Evolutionary conservation across 2,888 invertebrate species (phyloP).

Genomic region (Fragum fragum): DNA sequence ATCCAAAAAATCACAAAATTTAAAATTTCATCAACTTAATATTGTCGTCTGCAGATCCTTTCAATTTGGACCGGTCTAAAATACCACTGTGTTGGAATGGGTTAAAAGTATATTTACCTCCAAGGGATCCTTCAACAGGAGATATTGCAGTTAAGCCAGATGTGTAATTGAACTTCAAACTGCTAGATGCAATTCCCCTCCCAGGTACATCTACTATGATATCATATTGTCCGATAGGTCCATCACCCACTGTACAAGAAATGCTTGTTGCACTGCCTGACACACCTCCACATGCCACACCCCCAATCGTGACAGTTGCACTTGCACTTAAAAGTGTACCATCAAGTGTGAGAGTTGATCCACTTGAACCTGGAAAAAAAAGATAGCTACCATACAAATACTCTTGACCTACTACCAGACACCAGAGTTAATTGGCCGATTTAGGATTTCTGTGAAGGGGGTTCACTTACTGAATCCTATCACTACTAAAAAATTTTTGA

Average conservation of each 20-base stretch:
- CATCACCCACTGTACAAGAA: constrained; percentile 71
- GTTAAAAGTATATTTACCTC: constrained; percentile 47
- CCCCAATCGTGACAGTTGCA: constrained; percentile 73
- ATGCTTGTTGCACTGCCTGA: constrained; percentile 65
- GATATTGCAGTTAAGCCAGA: constrained; percentile 38
- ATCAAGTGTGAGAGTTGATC: constrained; percentile 50
- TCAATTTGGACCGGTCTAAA: no score
- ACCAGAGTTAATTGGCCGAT: no score
- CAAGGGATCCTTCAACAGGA: constrained; percentile 62
- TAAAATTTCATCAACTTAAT: no score
- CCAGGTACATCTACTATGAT: constrained; percentile 63
- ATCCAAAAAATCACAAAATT: no score
- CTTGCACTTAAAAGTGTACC: constrained; percentile 75
- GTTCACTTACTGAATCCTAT: no score
- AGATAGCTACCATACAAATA: no score
- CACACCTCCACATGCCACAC: constrained; percentile 69
- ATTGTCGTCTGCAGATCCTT: no score
- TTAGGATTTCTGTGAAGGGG: no score
- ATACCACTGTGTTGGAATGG: no score
- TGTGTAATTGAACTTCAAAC: constrained; percentile 52
- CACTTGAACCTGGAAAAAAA: constrained; percentile 2
- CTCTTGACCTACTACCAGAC: no score
- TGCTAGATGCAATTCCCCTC: constrained; percentile 60
- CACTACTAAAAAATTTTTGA: no score
- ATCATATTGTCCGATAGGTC: constrained; percentile 57